Base-by-base conservation (phyloP, 2,797 vertebrate genomes). In the Pseudochaenichthys georgianus region DNA sequence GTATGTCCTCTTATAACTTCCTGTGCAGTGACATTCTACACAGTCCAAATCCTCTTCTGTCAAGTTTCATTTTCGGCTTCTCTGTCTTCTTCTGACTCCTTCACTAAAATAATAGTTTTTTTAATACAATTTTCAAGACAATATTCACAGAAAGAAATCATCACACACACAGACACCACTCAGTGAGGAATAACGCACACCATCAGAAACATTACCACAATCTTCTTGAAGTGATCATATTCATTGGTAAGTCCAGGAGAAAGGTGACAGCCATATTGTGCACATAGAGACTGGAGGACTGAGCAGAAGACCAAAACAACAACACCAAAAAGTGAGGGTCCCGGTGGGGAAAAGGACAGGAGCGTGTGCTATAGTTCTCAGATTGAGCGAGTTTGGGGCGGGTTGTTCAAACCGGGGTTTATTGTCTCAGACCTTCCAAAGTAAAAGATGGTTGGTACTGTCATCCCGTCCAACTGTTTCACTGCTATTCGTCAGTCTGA, bases 381-480 rank as follows among this genome's bases (percentile, higher is more conserved):
- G 70, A 38, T 16, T 42, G 58, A 67, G 68, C 70, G 63, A 77
- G 43, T 47, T 45, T 41, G 63, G 19, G 46, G 42, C 0, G 0
- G 42, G 21, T 64, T 13, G 9, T 53, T 54, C 41, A 54, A 70
- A 48, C 15, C 1, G 17, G 38, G 50, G n/a, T 57, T 2, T 1
- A 69, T 45, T 10, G 87, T 70, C 70, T 98, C 96, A 99, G 76
- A 97, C 96, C 87, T 96, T 95, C 98, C 98, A 99, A 9, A 99
- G 96, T 75, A 99, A 95, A 74, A 99, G 95, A 81, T 99, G 98
- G 93, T 99, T 99, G 84, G 98, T 99, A 89, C 98, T 99, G 94
- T 99, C 98, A 0, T 99, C 98, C 64, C 98, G 93, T 62, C 98
- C 98, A 41, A 99, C 96, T 0, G 98, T 97, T 93, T 99, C 98